Conservation (phyloP, 2,797 vertebrate species). For the Paratrypauchen microcephalus region DNA sequence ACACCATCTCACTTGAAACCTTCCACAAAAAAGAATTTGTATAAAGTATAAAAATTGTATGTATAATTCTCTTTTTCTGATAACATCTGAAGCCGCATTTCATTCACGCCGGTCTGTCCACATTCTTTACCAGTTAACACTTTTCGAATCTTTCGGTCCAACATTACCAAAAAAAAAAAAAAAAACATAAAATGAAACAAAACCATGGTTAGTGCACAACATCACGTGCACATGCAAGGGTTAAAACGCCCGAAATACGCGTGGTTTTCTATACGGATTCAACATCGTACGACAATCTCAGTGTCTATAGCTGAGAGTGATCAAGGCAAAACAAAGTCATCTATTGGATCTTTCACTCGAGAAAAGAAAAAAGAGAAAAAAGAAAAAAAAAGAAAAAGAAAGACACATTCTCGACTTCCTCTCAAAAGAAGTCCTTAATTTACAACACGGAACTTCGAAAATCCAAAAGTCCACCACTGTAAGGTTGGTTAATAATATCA, state of each 20-base stretch:
- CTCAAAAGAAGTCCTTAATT: conserved; percentile 25
- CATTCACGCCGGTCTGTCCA: conserved; percentile 51
- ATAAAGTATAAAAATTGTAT: not conserved
- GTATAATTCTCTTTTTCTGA: not conserved
- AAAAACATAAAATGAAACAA: no score
- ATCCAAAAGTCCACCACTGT: conserved; percentile 62
- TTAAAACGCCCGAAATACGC: conserved; percentile 31
- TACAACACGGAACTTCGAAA: conserved; percentile 55
- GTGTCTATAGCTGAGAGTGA: conserved; percentile 41
- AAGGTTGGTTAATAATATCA: conserved; percentile 72
- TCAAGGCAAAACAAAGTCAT: conserved; percentile 59
- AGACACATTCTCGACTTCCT: conserved; percentile 30
- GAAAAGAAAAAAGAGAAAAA: conserved; percentile 31
- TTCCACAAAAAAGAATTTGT: not conserved
- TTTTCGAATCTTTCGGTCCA: conserved; percentile 29
- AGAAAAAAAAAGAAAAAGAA: conserved; percentile 2
- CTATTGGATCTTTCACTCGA: conserved; percentile 34
- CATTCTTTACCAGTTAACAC: conserved; percentile 43
- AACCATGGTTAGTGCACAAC: conserved; percentile 39
- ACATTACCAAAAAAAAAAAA: conserved; percentile 27
- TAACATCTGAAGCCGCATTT: conserved; percentile 46
- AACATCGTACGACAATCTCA: conserved; percentile 37
- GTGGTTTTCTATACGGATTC: conserved; percentile 38
- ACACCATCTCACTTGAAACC: not conserved
- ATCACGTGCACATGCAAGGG: conserved; percentile 40